Evolutionary conservation across 2,888 invertebrate genomes (phyloP).

Genomic region (Axea sp.): DNA sequence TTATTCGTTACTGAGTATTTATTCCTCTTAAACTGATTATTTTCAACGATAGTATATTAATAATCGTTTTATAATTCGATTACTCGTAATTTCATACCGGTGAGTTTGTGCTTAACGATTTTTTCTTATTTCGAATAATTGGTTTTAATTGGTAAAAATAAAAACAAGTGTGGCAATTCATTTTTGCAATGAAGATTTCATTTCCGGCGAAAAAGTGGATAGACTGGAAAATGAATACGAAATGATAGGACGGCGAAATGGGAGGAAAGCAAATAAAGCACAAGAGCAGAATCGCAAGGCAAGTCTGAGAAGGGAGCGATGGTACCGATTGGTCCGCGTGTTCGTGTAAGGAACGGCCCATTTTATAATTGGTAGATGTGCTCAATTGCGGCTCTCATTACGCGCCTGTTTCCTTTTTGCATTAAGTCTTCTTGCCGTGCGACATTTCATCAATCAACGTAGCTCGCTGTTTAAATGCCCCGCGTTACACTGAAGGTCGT

Average conservation of each 20-base stretch:
- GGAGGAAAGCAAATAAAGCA: constrained; percentile 41
- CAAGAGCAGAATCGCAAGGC: constrained; percentile 57
- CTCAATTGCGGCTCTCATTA: constrained; percentile 78
- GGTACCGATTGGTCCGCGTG: constrained; percentile 73
- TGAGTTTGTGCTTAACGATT: too few species aligned
- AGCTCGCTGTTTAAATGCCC: constrained; percentile 23
- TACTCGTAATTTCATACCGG: too few species aligned
- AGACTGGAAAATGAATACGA: constrained; percentile 42
- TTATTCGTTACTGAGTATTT: too few species aligned
- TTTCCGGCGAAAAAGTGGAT: constrained; percentile 55
- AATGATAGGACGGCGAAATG: constrained; percentile 22
- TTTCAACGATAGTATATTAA: too few species aligned
- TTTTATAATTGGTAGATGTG: constrained; percentile 75
- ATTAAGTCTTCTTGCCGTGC: constrained; percentile 35
- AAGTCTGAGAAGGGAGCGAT: constrained; percentile 66
- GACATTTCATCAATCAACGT: constrained; percentile 59
- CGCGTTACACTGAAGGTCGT: constrained; percentile 37
- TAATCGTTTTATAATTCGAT: too few species aligned
- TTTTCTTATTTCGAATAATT: too few species aligned
- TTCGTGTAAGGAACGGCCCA: constrained; percentile 70
- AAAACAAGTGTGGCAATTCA: constrained; percentile 37
- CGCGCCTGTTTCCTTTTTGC: constrained; percentile 71
- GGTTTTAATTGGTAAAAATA: constrained; percentile 6
- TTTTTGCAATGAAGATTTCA: constrained; percentile 46
- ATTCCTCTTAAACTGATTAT: too few species aligned